Evolutionary conservation across 2,797 vertebrate genomes (phyloP), one percentile per base, ranked within the genome.

Genomic region (Tinamus major): DNA sequence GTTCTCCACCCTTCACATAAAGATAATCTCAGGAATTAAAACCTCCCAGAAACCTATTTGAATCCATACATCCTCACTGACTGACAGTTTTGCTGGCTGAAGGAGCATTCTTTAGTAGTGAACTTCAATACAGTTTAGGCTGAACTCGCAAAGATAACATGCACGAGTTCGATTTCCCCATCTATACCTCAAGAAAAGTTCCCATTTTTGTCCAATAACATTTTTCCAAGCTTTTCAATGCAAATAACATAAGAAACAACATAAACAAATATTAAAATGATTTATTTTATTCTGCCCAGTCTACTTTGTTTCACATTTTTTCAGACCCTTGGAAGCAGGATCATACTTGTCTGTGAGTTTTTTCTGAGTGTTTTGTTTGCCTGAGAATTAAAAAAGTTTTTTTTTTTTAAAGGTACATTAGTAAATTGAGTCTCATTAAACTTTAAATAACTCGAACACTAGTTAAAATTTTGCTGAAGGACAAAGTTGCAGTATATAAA

Each of bases 171-270:
- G 61, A 63, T 14, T 71, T 67, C 39, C 39, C n/a, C 21, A 63
- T 39, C 9, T n/a, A 26, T 20, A 12, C 2, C 3, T 13, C 5
- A 90, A 6, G 13, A 90, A 81, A 69, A 79, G 21, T 15, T 72
- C 41, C 29, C 0, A 0, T 29, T 61, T 81, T 63, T 6, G 0
- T 62, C 61, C 33, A 84, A 79, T 23, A 15, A 1, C 1, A 15
- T 80, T 63, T 88, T 17, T 7, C 24, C 9, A 17, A 15, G 10
- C 64, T 86, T 35, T 63, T 64, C 24, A 61, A 56, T 56, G 6
- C 10, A 59, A 41, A 77, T 53, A 64, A 21, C 9, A 5, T 81
- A 72, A 12, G 44, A 86, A 86, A 24, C 17, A 44, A 49, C 20
- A 67, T 49, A 49, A 46, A 46, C 20, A 46, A 49, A 64, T 8